Base-by-base conservation (phyloP, 2,888 invertebrate genomes). In the Panzeria rudis region DNA sequence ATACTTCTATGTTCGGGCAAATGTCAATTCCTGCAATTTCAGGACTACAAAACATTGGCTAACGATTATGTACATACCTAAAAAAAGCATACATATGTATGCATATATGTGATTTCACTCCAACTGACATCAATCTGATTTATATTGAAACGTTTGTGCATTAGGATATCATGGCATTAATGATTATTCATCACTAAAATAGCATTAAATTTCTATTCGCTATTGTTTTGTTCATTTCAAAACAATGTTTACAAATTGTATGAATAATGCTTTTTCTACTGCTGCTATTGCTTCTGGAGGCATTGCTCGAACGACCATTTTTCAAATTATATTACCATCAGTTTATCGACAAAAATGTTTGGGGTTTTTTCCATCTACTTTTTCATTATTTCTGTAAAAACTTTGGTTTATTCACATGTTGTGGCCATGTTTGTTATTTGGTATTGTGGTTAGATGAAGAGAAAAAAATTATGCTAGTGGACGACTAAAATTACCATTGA, bases 391-490 rank as follows among this genome's bases (percentile, higher is more conserved):
- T 71, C 35, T 79, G 62, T 71, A 75, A 75, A 68, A 59, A 38
- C 68, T 15, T 54, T 44, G 68, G 81, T 75, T 81, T 73, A 23
- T 75, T 81, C 81, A 81, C 68, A 75, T 81, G 61, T 75, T 82
- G 76, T 82, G 76, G 69, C 44, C 61, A 56, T 69, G 62, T 76
- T 76, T 76, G 75, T 71, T 82, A 64, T 62, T 56, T 29, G 81
- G 75, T 62, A 38, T 69, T 82, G 81, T 15, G 81, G 80, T 82
- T 17, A 29, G 5, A 29, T 4, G 4, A 44, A 4, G 9, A 29
- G 7, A 20, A 11, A 29, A 23, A 29, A 52, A 52, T 1, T 50
- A 32, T 54, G 20, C 20, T 41, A 11, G 8, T 32, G 44, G n/a
- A 68, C 29, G 23, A 35, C 66, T 47, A 25, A 41, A 56, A 77